Base-by-base conservation (phyloP, 2,113 vertebrate genomes). In the Tautogolabrus adspersus region DNA sequence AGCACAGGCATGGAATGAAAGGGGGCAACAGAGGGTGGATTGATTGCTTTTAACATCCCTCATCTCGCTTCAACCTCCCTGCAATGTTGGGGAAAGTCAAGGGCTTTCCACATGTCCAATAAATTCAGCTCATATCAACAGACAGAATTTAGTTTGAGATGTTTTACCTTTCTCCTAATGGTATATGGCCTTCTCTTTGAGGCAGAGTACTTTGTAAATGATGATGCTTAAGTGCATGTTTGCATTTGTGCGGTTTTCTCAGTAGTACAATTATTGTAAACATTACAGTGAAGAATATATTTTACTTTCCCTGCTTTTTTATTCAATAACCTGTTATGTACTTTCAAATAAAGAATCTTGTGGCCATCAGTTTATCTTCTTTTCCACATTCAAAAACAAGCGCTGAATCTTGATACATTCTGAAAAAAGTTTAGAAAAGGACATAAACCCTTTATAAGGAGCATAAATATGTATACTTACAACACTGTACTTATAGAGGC, bases 31-130 rank as follows among this genome's bases (percentile, higher is more conserved):
- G n/a, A 59, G 52, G 42, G 60, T 62, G 69, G 44, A 78, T 63
- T 70, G 76, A 88, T 88, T 71, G 77, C 75, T 73, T 86, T 85
- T 72, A 88, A 84, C 82, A 70, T 75, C 63, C 56, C 64, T 81
- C 52, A 58, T 72, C 63, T 54, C 6, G 18, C 58, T 54, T 58
- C 63, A 72, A 19, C 55, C 62, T 58, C 18, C 51, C 5, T 7
- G 11, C 63, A 60, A n/a, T 56, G 59, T 62, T 38, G n/a, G 67
- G 66, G 40, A 70, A 79, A 76, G 70, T 81, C 75, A 77, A 72
- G 68, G 62, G 51, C 49, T 74, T 71, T 73, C 26, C n/a, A 57
- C 4, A 7, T 51, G 51, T 73, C 37, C 12, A 60, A 23, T 21
- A 61, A 21, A 66, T 9, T 68, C 55, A 56, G 18, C 23, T 64